Conservation (phyloP, 1,140 invertebrate species). For the Drosophila jambulina region DNA sequence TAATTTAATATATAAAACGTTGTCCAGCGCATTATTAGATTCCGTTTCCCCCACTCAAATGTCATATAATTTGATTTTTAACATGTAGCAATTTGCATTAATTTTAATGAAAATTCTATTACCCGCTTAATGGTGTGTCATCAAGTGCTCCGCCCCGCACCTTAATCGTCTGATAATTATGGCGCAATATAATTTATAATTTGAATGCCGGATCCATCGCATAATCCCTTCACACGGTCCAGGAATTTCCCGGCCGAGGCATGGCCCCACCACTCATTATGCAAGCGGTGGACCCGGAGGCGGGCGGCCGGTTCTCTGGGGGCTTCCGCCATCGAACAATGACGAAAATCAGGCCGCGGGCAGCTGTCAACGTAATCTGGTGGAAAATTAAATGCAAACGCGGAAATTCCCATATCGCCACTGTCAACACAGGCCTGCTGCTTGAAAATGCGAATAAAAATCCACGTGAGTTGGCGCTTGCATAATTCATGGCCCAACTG, state of each 20-base stretch:
- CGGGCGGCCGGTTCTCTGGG: conserved; percentile 13
- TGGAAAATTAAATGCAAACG: conserved; percentile 74
- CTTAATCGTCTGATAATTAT: conserved; percentile 22
- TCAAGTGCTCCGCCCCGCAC: conserved; percentile 14
- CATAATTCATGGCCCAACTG: conserved; percentile 63
- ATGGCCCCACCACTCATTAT: conserved; percentile 35
- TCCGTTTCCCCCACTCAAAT: neutral
- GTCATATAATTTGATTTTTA: neutral
- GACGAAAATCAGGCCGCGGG: conserved; percentile 40
- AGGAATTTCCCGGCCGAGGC: neutral
- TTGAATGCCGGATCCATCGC: conserved; percentile 11
- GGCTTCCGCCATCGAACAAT: conserved; percentile 38
- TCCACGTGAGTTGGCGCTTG: conserved; percentile 52
- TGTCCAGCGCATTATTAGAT: no score
- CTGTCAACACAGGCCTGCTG: conserved; percentile 25
- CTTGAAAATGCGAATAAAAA: conserved; percentile 31
- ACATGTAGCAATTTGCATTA: neutral
- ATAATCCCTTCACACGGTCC: conserved; percentile 22
- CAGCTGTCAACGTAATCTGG: conserved; percentile 43
- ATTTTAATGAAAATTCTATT: conserved; percentile 20
- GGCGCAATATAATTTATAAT: conserved; percentile 21
- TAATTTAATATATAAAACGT: neutral
- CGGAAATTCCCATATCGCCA: conserved; percentile 30
- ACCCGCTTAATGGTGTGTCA: conserved; percentile 26
- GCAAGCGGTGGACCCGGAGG: conserved; percentile 17